phyloP scores from a whole-genome alignment of 2,888 invertebrate species.

The Metacarcinus magister region DNA sequence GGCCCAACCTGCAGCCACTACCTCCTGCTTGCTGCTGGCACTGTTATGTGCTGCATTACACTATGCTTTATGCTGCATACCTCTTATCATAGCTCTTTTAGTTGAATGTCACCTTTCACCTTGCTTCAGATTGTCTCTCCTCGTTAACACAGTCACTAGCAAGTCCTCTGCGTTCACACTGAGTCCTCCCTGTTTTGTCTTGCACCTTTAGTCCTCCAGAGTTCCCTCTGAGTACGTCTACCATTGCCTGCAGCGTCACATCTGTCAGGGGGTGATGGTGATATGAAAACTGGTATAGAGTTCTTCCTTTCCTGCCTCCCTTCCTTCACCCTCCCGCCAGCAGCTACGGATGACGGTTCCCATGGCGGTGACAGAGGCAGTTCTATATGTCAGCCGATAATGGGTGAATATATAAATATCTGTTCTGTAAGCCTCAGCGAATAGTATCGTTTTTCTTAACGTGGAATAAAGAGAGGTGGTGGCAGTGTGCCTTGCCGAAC shows the following conservation, averaged over 20 bases:
- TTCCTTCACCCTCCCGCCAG: background rate
- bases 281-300: background rate
- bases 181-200: background rate
- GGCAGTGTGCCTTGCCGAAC: background rate
- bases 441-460: background rate
- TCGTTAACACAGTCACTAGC: background rate
- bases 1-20: slow-evolving; percentile 44
- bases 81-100: background rate
- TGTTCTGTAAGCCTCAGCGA: background rate
- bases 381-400: background rate
- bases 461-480: background rate
- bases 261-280: background rate
- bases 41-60: background rate
- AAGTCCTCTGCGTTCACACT: background rate
- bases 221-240: background rate
- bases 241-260: background rate
- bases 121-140: background rate
- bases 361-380: background rate
- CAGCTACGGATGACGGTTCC: background rate
- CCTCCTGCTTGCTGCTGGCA: background rate
- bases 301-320: background rate
- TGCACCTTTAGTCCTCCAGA: background rate
- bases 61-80: background rate
- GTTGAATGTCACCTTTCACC: background rate
- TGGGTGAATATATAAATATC: background rate